phyloP scores from a whole-genome alignment of 2,888 invertebrate species.

The Meta bourneti region DNA sequence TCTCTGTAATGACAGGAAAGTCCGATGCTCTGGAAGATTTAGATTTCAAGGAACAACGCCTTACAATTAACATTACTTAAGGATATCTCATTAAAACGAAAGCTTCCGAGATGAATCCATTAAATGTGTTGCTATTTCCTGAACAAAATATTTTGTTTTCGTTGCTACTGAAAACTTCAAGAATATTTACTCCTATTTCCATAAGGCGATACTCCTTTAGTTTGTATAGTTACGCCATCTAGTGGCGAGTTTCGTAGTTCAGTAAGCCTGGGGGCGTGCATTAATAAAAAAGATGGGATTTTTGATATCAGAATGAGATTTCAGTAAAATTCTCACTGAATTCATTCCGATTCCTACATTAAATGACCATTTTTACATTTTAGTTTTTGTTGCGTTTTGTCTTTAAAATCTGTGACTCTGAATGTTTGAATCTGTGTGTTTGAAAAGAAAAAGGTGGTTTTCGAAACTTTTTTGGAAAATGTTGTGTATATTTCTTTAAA shows the following conservation, averaged over 20 bases:
- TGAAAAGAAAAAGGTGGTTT: no score
- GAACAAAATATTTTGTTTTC: conserved; percentile 34
- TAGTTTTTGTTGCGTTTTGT: no score
- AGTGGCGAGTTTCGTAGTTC: conserved; percentile 34
- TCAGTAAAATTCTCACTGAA: no score
- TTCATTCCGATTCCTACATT: no score
- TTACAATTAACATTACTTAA: conserved; percentile 36
- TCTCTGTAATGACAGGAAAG: neutral
- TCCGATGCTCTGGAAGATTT: neutral
- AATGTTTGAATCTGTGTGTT: no score
- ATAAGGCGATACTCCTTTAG: neutral
- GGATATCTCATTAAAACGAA: conserved; percentile 40
- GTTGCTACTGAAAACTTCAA: conserved; percentile 38
- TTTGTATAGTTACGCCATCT: conserved; percentile 65
- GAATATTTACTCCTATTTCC: conserved; percentile 23
- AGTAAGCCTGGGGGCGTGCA: conserved; percentile 1
- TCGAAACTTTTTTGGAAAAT: no score
- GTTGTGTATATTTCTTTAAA: no score
- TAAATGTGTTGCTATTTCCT: conserved; percentile 49
- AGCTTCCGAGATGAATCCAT: conserved; percentile 35
- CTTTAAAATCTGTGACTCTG: no score
- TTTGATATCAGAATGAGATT: neutral
- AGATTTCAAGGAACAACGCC: conserved; percentile 16
- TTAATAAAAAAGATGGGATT: conserved; percentile 8
- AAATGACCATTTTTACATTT: no score